Evolutionary conservation across 2,797 vertebrate species (phyloP), one percentile per base, ranked within the genome.

Genomic region (Pangasius krempfi): DNA sequence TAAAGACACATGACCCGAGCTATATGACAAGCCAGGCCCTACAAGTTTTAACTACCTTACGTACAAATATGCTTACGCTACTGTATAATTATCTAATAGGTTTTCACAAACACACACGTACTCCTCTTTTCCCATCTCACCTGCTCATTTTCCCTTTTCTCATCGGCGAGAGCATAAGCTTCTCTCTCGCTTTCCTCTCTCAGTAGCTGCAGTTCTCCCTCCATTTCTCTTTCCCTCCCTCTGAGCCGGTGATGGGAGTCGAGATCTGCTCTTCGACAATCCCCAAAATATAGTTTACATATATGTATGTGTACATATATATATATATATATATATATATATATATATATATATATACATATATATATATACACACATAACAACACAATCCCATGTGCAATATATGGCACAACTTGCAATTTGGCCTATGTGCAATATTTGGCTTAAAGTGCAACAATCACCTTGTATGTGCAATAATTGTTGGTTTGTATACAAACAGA

Each of bases 91-190:
- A 66, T 66, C 64, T n/a, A 70, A 16, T 6, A 70, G n/a, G 66
- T 70, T 33, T 68, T 33, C 47, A 47, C 47, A 47, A 8, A 47
- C 47, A 47, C 58, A 50, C 30, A 79, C 2, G 86, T 37, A 87
- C 78, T 18, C 64, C 56, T 66, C 30, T 54, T 91, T 62, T 92
- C 68, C 84, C 92, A 75, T 73, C 88, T 93, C 66, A 89, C 88
- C 88, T 93, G 92, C 84, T 86, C 91, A 13, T 94, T 95, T 72
- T 93, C 94, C n/a, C 92, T 92, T 60, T 93, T 95, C 76, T 97
- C 95, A 80, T 96, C 95, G 88, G 78, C 87, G 90, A 96, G 62
- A 1, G 47, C 56, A 37, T 12, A 91, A 86, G 96, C 76, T 33
- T 96, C 90, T 6, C 62, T 93, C 87, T 94, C 88, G 40, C 89